These are phyloP conservation scores for Philopotamus ludificatus DNA, from an alignment of 1,140 invertebrate genomes.

Conservation along the genomic window DNA sequence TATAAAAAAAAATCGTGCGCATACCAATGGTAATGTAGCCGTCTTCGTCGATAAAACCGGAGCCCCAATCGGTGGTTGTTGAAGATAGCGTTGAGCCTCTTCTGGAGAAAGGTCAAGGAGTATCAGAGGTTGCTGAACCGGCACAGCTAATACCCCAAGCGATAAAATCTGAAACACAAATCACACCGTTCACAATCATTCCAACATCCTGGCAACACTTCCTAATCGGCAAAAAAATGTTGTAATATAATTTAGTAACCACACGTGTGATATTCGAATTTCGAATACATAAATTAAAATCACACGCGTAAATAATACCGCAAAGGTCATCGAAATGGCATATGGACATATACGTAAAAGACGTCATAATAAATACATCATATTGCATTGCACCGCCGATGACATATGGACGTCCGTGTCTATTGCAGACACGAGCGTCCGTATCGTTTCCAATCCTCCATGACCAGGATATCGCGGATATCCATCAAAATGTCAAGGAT, in stretches of 20 bases:
- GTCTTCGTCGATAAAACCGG: conserved; percentile 47
- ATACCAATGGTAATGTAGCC: conserved; percentile 48
- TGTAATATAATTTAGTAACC: too few species aligned
- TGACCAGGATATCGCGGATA: too few species aligned
- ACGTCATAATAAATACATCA: not conserved
- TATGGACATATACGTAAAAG: not conserved
- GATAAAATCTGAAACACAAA: too few species aligned
- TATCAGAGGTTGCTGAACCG: conserved; percentile 15
- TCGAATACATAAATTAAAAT: too few species aligned
- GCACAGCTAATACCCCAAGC: not conserved
- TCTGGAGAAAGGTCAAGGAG: conserved; percentile 59
- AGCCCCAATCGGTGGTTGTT: conserved; percentile 48
- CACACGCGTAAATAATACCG: too few species aligned
- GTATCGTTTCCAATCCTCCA: not conserved
- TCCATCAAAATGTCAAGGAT: conserved; percentile 1
- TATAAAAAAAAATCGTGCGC: conserved; percentile 12
- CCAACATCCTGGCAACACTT: too few species aligned
- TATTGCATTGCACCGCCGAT: not conserved
- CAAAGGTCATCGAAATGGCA: not conserved
- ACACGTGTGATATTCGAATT: too few species aligned
- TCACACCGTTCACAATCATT: too few species aligned
- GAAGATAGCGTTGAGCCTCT: conserved; percentile 61
- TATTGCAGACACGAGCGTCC: not conserved
- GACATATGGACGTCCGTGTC: not conserved
- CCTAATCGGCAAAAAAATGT: too few species aligned